Percentiles rank a stretch among this genome's conserved stretches.
Conservation (phyloP, 2,797 vertebrate species). For the Anabacerthia variegaticeps region DNA sequence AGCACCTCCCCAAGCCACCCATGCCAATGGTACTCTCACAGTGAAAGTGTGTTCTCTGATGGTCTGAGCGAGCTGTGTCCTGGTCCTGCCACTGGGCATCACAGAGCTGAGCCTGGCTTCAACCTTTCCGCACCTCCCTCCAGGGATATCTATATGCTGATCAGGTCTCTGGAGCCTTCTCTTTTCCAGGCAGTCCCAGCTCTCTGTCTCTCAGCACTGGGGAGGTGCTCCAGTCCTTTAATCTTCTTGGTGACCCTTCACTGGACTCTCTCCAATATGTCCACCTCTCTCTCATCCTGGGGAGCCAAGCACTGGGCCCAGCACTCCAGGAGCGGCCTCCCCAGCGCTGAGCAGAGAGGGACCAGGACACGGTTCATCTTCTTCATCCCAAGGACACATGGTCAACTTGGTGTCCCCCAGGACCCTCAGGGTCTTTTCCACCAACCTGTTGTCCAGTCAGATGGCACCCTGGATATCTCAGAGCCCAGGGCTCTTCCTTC, state of each 20-base stretch:
- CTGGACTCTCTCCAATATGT: no score
- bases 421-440: neutral
- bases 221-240: neutral
- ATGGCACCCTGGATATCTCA: neutral
- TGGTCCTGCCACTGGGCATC: neutral
- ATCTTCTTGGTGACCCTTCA: neutral
- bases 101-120: neutral
- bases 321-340: neutral
- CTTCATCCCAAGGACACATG: neutral
- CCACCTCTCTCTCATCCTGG: neutral
- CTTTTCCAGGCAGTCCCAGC: no score
- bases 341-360: rapidly evolving
- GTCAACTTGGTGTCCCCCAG: neutral
- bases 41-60: neutral
- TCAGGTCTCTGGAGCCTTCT: neutral
- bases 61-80: neutral
- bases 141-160: rapidly evolving
- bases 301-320: neutral
- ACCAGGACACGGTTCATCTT: rapidly evolving
- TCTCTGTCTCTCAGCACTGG: neutral
- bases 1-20: neutral
- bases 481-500: neutral
- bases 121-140: neutral
- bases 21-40: rapidly evolving
- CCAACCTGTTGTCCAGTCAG: rapidly evolving